A percentile compares a stretch with the other conserved stretches of the same genome.
Conservation (phyloP, 2,113 vertebrate genomes). For the Notothenia rossii region DNA sequence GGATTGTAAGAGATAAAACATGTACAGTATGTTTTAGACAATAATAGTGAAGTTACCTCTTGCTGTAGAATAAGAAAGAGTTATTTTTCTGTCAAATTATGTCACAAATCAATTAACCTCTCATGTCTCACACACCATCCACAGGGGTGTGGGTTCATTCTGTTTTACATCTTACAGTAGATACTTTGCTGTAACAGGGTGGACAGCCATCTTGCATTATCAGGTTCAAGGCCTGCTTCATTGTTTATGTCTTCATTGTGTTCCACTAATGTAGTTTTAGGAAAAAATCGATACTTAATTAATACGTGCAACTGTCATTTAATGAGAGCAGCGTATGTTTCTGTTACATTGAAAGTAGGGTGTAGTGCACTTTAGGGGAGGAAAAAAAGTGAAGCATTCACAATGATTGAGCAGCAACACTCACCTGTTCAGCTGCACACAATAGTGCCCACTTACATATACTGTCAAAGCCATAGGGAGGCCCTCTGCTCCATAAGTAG, state of each 20-base stretch:
- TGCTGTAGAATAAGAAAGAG: constrained; percentile 54
- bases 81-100: constrained; percentile 57
- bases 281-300: constrained; percentile 13
- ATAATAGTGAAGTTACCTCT: constrained; percentile 38
- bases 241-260: constrained; percentile 38
- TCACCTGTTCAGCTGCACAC: constrained; percentile 58
- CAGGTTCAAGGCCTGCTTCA: constrained; percentile 42
- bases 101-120: constrained; percentile 63
- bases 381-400: background rate
- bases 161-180: constrained; percentile 51
- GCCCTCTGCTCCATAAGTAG: constrained; percentile 41
- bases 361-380: constrained; percentile 35
- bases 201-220: constrained; percentile 37
- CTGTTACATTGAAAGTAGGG: constrained; percentile 15
- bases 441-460: constrained; percentile 18
- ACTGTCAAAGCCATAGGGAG: constrained; percentile 39
- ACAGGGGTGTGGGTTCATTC: constrained; percentile 29
- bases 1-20: constrained; percentile 23
- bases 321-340: constrained; percentile 12
- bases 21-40: constrained; percentile 34
- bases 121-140: constrained; percentile 40
- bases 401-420: constrained; percentile 21
- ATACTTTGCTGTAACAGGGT: constrained; percentile 45
- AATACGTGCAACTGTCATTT: constrained; percentile 11
- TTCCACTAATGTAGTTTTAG: constrained; percentile 25